These are phyloP conservation scores for Nebria salina DNA, from an alignment of 2,888 invertebrate genomes.

Conservation along the genomic window DNA sequence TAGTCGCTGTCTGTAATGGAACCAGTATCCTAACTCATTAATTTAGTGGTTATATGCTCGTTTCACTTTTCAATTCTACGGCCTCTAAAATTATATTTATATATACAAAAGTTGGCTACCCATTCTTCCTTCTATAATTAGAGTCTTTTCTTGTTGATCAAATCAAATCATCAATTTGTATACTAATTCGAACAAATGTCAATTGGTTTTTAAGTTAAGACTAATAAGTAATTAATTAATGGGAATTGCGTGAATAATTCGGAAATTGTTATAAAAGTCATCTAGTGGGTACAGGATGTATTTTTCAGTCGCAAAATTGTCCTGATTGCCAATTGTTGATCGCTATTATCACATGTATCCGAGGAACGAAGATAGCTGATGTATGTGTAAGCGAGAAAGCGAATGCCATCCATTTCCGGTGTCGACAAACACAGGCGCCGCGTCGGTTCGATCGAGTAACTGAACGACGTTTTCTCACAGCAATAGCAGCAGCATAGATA, in stretches of 20 bases:
- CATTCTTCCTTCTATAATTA: too few species aligned
- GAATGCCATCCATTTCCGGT: constrained; percentile 38
- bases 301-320: background rate
- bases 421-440: constrained; percentile 31
- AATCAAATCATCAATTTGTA: too few species aligned
- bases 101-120: too few species aligned
- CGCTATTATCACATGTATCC: background rate
- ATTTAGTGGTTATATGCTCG: too few species aligned
- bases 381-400: constrained; percentile 8
- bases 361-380: background rate
- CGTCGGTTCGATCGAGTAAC: constrained; percentile 12
- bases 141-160: too few species aligned
- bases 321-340: constrained; percentile 31
- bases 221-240: background rate
- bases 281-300: constrained; percentile 26
- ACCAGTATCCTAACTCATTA: too few species aligned
- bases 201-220: background rate
- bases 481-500: background rate
- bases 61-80: too few species aligned
- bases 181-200: too few species aligned
- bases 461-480: background rate
- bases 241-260: background rate
- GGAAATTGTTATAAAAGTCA: background rate
- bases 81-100: too few species aligned
- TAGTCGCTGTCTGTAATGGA: too few species aligned